Conservation (phyloP, 2,888 invertebrate species). For the Drosophila kambysellisi region DNA sequence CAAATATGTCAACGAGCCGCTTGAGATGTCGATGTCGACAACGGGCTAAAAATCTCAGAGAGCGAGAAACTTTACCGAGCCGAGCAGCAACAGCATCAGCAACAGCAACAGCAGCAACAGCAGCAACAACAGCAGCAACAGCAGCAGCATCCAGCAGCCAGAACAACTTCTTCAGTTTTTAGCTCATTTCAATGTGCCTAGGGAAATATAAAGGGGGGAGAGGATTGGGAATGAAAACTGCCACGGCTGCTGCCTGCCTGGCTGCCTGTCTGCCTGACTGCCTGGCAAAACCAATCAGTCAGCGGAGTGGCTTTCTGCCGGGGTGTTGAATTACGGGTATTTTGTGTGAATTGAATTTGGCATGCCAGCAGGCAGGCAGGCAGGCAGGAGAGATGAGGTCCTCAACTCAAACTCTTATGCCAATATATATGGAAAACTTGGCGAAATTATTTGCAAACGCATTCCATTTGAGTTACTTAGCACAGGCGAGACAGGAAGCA, state of each 20-base stretch:
- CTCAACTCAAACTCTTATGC: slow-evolving; percentile 2
- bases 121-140: not conserved
- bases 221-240: slow-evolving; percentile 14
- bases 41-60: slow-evolving; percentile 66
- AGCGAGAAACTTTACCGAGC: slow-evolving; percentile 46
- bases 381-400: not conserved
- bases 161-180: slow-evolving; percentile 30
- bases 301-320: slow-evolving; percentile 71
- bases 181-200: slow-evolving; percentile 76
- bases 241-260: slow-evolving; percentile 7
- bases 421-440: slow-evolving; percentile 28
- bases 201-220: slow-evolving; percentile 29
- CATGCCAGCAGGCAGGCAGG: slow-evolving; percentile 40
- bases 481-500: slow-evolving; percentile 41
- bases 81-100: slow-evolving; percentile 9
- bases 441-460: slow-evolving; percentile 76
- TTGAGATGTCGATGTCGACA: slow-evolving; percentile 73
- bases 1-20: slow-evolving; percentile 81
- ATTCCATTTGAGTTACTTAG: slow-evolving; percentile 68
- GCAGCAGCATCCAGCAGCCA: not conserved
- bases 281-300: slow-evolving; percentile 75
- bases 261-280: not conserved
- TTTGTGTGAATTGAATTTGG: slow-evolving; percentile 81
- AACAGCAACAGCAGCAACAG: not conserved
- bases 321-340: slow-evolving; percentile 80